Evolutionary conservation across 2,113 vertebrate species (phyloP).

Genomic region (Regulus satrapa): DNA sequence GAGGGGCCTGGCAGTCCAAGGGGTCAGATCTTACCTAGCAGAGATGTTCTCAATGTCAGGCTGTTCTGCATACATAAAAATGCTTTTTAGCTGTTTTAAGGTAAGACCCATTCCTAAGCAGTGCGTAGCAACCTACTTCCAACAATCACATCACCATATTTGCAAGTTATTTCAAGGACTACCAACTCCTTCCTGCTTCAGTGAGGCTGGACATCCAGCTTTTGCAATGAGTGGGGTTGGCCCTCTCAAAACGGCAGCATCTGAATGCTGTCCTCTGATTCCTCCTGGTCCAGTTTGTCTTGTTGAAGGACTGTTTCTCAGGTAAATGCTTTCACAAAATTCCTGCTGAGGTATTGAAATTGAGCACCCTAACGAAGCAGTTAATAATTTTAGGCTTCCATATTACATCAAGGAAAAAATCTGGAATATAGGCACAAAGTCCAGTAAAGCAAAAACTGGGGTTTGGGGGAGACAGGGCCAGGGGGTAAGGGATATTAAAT

Average conservation of each 20-base stretch:
- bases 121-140: not conserved
- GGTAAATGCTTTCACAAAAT: not conserved
- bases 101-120: not conserved
- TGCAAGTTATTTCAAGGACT: not conserved
- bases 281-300: not conserved
- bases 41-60: not conserved
- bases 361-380: not conserved
- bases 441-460: not conserved
- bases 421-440: not conserved
- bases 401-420: not conserved
- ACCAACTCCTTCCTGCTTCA: not conserved
- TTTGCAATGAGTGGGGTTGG: rapidly evolving
- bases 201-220: not conserved
- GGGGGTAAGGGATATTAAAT: not conserved
- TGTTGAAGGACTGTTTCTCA: not conserved
- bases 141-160: not conserved
- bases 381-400: not conserved
- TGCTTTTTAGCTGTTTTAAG: not conserved
- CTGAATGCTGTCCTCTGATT: not conserved
- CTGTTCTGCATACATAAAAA: not conserved
- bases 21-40: not conserved
- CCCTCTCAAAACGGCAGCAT: not conserved
- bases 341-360: not conserved
- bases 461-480: too few relatives aligned
- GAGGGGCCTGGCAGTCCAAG: not conserved